Evolutionary conservation across 2,113 vertebrate species (phyloP), one percentile per base, ranked within the genome.

Genomic region (Zosterops japonicus): DNA sequence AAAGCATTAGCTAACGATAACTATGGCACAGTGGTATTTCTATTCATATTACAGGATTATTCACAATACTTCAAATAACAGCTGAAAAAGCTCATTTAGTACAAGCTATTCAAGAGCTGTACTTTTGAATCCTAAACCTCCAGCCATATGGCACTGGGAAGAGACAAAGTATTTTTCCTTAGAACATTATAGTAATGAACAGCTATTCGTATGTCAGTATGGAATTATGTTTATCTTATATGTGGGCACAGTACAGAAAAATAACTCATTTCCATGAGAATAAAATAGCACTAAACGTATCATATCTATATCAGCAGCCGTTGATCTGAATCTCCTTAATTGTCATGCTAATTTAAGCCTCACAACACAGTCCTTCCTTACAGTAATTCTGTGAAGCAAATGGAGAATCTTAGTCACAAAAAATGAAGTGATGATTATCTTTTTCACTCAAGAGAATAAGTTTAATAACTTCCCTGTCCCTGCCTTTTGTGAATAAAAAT

Each of bases 311-410:
- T 95, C 88, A 85, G 87, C 93, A 95, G 93, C 39, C 35, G 1
- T 72, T 95, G 88, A 96, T 97, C 87, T 92, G 93, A 89, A 95
- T 97, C 92, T 95, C 63, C 81, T 93, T 94, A 95, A 95, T 76
- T 79, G 79, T 81, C 69, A 86, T 78, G 84, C 68, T 96, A 94
- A 96, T 97, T 90, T 61, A 87, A 94, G 67, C 39, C 65, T 55
- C 83, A 60, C 93, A 95, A 95, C 47, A 90, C 65, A 75, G 82
- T 83, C 67, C 5, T 81, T 53, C 47, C 76, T 94, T 82, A 90
- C 69, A 79, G 67, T 78, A 95, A 93, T 88, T 96, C 90, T 85
- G 75, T 46, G 70, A 92, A 90, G 90, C 52, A 94, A 94, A 94
- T 86, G 35, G 44, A 92, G 65, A 91, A 91, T 91, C 75, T 87